Percentiles rank a stretch among this genome's conserved stretches.
These are phyloP conservation scores for Saguinus midas DNA, from an alignment of 2,113 vertebrate species.

Conservation along the genomic window DNA sequence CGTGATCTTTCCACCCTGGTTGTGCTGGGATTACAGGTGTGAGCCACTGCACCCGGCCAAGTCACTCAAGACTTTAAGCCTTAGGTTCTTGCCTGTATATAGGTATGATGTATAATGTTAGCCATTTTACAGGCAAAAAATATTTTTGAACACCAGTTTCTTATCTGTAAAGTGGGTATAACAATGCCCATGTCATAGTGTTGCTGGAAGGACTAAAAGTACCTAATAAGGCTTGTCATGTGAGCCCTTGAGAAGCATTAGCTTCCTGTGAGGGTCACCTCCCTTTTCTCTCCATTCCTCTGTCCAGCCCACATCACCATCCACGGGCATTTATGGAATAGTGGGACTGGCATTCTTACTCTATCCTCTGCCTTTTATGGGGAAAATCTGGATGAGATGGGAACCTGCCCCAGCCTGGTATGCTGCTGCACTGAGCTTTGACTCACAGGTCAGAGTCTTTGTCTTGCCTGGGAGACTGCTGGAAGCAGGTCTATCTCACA, in stretches of 20 bases:
- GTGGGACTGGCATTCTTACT: neutral
- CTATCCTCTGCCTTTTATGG: neutral
- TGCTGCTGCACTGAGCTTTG: neutral
- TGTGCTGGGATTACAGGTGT: too few relatives aligned
- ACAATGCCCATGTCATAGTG: neutral
- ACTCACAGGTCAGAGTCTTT: conserved; percentile 17
- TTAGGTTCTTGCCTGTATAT: neutral
- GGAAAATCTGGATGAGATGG: neutral
- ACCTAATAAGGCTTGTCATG: neutral
- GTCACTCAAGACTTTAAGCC: neutral
- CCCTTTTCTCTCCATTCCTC: neutral
- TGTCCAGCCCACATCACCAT: neutral
- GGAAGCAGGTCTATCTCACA: neutral
- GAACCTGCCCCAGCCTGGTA: neutral
- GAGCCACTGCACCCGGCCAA: too few relatives aligned
- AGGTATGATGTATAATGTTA: neutral
- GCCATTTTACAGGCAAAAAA: neutral
- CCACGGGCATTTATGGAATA: neutral
- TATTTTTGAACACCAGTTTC: neutral
- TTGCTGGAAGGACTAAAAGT: neutral
- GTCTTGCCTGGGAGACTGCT: neutral
- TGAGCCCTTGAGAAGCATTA: neutral
- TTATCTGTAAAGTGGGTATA: neutral
- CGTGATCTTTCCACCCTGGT: too few relatives aligned
- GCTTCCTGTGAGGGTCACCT: neutral